Evolutionary conservation across 2,888 invertebrate genomes (phyloP), one percentile per base, ranked within the genome.

Genomic region (Octonoba sinensis): DNA sequence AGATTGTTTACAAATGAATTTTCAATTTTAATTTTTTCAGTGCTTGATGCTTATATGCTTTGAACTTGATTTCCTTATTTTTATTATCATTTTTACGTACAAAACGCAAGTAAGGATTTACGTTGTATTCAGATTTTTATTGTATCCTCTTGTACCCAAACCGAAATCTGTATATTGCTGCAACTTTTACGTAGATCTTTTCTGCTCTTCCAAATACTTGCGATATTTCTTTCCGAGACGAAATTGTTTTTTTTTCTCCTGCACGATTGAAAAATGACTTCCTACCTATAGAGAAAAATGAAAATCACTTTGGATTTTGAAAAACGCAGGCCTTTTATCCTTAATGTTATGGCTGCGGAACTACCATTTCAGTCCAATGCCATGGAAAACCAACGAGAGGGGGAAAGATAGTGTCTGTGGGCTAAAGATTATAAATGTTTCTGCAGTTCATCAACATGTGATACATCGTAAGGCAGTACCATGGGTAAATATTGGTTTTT

Each of bases 391-490:
- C 49, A 57, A n/a, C 46, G 59, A 13, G 20, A 46, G 47, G 36
- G 22, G 59, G 64, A 66, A 2, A 66, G 20, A 20, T n/a, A n/a
- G 54, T 72, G 72, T 72, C 72, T 72, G 54, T 44, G 57, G 57
- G 46, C 64, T 75, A 60, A 51, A 75, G 59, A 51, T 67, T 51
- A 60, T 75, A 67, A 75, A 75, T 60, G 59, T 49, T 15, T 18
- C n/a, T 20, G 16, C 75, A 59, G 51, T 67, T 75, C 67, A 75
- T 75, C 67, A 67, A 67, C 75, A 67, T 75, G 54, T 67, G 66
- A 65, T 65, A 27, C 57, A 74, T 46, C 27, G 47, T 18, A n/a
- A n/a, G 49, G 44, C 8, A 49, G 49, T 13, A 16, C 46, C 27
- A n/a, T 27, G 57, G 36, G 20, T 51, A 67, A 75, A 75, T 60